phyloP scores from a whole-genome alignment of 1,140 invertebrate species.

The Macrobrachium nipponense region DNA sequence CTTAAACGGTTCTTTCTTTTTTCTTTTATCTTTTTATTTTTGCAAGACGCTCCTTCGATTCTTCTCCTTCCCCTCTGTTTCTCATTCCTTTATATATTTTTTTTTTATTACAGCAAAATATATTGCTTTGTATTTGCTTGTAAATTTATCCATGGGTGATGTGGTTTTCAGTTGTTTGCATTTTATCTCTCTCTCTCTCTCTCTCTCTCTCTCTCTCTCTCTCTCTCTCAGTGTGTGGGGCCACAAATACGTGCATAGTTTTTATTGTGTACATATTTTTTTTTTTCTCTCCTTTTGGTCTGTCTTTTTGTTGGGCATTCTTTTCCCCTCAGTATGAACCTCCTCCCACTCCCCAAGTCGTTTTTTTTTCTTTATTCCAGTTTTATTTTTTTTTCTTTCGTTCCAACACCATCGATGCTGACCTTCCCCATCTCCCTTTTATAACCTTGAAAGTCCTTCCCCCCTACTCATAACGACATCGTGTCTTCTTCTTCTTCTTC shows the following conservation, averaged over 20 bases:
- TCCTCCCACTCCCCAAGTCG: neutral
- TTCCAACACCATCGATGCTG: neutral
- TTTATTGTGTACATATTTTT: neutral
- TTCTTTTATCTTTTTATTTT: neutral
- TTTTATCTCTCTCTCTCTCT: no score
- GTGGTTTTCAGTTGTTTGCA: no score
- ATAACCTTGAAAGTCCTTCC: neutral
- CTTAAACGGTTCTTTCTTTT: neutral
- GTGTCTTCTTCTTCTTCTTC: neutral
- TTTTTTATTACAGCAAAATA: neutral
- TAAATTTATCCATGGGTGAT: no score
- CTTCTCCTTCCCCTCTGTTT: neutral
- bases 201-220: no score
- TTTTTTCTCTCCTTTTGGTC: neutral
- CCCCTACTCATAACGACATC: neutral
- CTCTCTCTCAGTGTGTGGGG: no score
- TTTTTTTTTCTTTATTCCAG: neutral
- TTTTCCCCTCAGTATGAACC: neutral
- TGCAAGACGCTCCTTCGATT: neutral
- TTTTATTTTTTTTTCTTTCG: neutral
- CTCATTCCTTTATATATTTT: neutral
- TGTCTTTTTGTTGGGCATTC: slow-evolving; percentile 2
- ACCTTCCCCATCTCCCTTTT: neutral
- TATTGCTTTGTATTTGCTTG: neutral
- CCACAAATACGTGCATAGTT: no score